Base-by-base conservation (phyloP, 2,888 invertebrate species). In the Druceiella hillmani region DNA sequence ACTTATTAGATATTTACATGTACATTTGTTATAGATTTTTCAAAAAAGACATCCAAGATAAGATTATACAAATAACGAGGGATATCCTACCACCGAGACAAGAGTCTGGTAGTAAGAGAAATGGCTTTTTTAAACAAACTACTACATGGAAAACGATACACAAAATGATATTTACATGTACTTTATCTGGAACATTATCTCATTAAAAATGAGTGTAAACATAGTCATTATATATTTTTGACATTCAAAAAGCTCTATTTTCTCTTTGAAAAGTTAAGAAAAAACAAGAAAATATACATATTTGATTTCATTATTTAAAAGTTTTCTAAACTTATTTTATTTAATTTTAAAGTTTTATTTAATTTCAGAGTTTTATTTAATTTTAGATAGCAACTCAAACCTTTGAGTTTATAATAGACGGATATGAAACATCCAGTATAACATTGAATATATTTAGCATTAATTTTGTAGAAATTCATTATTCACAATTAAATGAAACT, bases 341-440 rank as follows among this genome's bases (percentile, higher is more conserved):
- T 39, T 35, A 17, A 24, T 39, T 43, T 12, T 42, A 44, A 50
- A 43, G 27, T 42, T 53, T n/a, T n/a, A n/a, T n/a, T n/a, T n/a
- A n/a, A n/a, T n/a, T n/a, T n/a, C n/a, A n/a, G n/a, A n/a, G n/a
- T n/a, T 42, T 53, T 6, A 46, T 50, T 4, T 47, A 49, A 12
- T 30, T 44, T 3, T 57, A 55, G 15, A 44, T 57, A 16, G 52
- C 54, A 2, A 52, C 53, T 4, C 53, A 55, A 25, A 33, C 48
- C 3, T 46, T 44, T 17, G 43, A 41, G 6, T 56, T 57, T 34
- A 44, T 57, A 13, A 31, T 54, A 5, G 56, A 57, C 32, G 55
- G 56, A 3, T 54, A 52, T 17, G 57, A 57, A 35, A 58, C 57
- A 2, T 54, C 56, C 2, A 53, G 54, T 9, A 37, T n/a, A n/a